A percentile compares a stretch with the other conserved stretches of the same genome.
Conservation (phyloP, 2,888 invertebrate genomes). For the Lacanobia wlatinum region DNA sequence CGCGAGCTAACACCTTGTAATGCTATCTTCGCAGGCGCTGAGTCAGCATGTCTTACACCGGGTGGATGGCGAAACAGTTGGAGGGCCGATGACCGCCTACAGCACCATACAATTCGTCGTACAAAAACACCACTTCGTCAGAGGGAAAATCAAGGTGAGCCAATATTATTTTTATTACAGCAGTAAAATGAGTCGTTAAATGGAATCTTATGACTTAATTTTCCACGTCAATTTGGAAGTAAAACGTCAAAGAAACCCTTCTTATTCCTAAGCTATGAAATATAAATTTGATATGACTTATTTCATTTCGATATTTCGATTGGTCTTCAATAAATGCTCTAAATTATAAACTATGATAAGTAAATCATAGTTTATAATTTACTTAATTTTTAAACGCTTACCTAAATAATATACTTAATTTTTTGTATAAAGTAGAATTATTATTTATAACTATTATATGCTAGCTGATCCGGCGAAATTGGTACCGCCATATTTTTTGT, state of each 20-base stretch:
- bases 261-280: constrained; percentile 7
- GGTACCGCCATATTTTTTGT: too few species aligned
- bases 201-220: constrained; percentile 42
- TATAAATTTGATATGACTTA: constrained; percentile 9
- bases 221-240: not conserved
- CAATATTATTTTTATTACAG: constrained; percentile 19
- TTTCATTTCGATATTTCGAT: too few species aligned
- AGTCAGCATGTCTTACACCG: constrained; percentile 85
- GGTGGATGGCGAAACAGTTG: constrained; percentile 81
- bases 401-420: too few species aligned
- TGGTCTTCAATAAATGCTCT: too few species aligned
- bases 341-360: too few species aligned
- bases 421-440: too few species aligned
- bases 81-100: constrained; percentile 84
- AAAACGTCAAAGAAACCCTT: constrained; percentile 1
- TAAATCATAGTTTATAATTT: too few species aligned
- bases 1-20: constrained; percentile 62
- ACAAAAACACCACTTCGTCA: constrained; percentile 84
- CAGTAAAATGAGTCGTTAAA: constrained; percentile 40
- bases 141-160: constrained; percentile 84
- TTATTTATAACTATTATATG: too few species aligned
- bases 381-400: too few species aligned
- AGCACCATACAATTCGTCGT: constrained; percentile 86
- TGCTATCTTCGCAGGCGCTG: constrained; percentile 76
- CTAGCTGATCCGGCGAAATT: too few species aligned